Evolutionary conservation across 2,113 vertebrate species (phyloP).

Genomic region (Cranoglanis bouderius): DNA sequence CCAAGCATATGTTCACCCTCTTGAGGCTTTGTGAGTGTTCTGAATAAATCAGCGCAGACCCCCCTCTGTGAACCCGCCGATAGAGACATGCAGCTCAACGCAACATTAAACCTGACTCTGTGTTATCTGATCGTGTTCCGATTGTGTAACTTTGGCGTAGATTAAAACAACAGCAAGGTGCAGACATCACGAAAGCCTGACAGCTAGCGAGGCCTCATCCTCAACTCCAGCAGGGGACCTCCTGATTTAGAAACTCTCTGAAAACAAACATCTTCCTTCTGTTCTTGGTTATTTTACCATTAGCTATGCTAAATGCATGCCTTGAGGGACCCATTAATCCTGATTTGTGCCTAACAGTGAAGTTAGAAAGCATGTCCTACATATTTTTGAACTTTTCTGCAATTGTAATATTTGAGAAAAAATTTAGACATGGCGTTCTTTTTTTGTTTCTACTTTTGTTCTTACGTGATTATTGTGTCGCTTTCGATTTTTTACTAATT

Average conservation of each 20-base stretch:
- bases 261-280: conserved; percentile 52
- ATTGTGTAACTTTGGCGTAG: conserved; percentile 7
- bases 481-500: neutral
- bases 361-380: conserved; percentile 6
- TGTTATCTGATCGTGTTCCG: conserved; percentile 12
- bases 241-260: conserved; percentile 39
- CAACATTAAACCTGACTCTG: conserved; percentile 21
- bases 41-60: conserved; percentile 43
- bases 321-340: conserved; percentile 53
- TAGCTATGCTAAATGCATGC: conserved; percentile 31
- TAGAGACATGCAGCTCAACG: neutral
- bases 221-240: conserved; percentile 25
- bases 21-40: conserved; percentile 24
- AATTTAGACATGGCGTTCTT: neutral
- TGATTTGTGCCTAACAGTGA: conserved; percentile 17
- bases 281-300: conserved; percentile 44
- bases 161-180: conserved; percentile 34
- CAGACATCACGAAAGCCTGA: conserved; percentile 12
- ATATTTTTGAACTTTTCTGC: neutral
- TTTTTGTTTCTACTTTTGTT: neutral
- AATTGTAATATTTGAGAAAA: conserved; percentile 1
- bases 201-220: conserved; percentile 16
- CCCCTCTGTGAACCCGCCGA: neutral
- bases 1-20: conserved; percentile 25
- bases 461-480: neutral